Percentiles rank a stretch among this genome's conserved stretches.
Conservation (phyloP, 2,797 vertebrate species). For the Silurus aristotelis region DNA sequence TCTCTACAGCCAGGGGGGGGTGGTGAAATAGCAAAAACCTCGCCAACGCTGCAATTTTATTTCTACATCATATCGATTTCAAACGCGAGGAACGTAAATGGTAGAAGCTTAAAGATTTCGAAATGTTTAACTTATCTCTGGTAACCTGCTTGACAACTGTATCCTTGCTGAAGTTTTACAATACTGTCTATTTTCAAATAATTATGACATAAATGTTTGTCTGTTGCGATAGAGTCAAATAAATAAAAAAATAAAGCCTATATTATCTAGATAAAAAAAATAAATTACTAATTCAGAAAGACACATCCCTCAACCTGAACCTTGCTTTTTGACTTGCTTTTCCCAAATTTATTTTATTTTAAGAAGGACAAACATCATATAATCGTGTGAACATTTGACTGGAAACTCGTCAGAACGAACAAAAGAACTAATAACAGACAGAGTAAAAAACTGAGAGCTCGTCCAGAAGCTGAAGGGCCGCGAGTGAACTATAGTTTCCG, state of each 20-base stretch:
- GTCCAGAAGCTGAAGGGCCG: not conserved
- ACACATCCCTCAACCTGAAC: no score
- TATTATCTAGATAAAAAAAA: no score
- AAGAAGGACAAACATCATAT: no score
- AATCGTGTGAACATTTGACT: not conserved
- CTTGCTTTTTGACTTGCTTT: no score
- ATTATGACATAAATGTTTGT: not conserved
- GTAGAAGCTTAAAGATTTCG: not conserved
- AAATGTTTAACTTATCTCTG: not conserved
- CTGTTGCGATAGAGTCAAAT: not conserved
- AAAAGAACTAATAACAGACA: not conserved
- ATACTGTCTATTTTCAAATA: not conserved
- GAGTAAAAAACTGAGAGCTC: not conserved
- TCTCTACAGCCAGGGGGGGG: conserved; percentile 19
- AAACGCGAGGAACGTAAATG: no score
- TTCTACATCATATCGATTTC: not conserved
- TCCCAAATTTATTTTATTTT: no score
- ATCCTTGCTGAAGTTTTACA: not conserved
- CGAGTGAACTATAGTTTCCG: not conserved
- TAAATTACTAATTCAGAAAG: no score
- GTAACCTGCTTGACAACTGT: not conserved
- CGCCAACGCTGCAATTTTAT: not conserved
- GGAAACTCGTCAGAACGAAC: not conserved
- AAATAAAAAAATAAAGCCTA: no score
- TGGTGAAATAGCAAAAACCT: not conserved